A percentile compares a stretch with the other conserved stretches of the same genome.
phyloP scores from a whole-genome alignment of 2,888 invertebrate genomes.

The Agrotis exclamationis region DNA sequence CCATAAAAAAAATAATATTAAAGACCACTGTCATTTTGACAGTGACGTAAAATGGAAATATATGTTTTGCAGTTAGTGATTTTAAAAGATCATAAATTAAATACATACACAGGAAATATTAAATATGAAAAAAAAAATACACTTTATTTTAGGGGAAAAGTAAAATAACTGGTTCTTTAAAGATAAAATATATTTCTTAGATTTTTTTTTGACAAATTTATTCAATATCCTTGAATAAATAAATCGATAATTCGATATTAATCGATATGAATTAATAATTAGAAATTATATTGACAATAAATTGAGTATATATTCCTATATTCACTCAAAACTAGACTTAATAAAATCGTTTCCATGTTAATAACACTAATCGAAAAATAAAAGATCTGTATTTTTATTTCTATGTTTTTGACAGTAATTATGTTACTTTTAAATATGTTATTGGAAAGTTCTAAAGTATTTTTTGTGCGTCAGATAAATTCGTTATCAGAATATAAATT shows the following conservation, averaged over 20 bases:
- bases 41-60: background rate
- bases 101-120: conserved; percentile 14
- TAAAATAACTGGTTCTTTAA: conserved; percentile 15
- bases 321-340: conserved; percentile 41
- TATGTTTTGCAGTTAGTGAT: background rate
- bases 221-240: conserved; percentile 47
- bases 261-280: conserved; percentile 56
- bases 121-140: conserved; percentile 2
- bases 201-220: conserved; percentile 30
- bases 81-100: background rate
- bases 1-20: background rate
- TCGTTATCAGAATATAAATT: conserved; percentile 53
- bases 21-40: background rate
- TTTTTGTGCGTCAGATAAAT: conserved; percentile 19
- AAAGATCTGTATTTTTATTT: conserved; percentile 52
- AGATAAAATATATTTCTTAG: background rate
- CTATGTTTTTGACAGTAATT: conserved; percentile 56
- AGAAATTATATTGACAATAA: conserved; percentile 39
- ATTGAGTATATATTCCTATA: conserved; percentile 25
- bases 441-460: conserved; percentile 51
- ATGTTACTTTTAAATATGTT: conserved; percentile 45
- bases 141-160: background rate
- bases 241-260: conserved; percentile 21
- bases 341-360: conserved; percentile 50
- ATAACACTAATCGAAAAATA: conserved; percentile 46